Conservation (phyloP, 2,888 invertebrate species). For the Dynastes grantii region DNA sequence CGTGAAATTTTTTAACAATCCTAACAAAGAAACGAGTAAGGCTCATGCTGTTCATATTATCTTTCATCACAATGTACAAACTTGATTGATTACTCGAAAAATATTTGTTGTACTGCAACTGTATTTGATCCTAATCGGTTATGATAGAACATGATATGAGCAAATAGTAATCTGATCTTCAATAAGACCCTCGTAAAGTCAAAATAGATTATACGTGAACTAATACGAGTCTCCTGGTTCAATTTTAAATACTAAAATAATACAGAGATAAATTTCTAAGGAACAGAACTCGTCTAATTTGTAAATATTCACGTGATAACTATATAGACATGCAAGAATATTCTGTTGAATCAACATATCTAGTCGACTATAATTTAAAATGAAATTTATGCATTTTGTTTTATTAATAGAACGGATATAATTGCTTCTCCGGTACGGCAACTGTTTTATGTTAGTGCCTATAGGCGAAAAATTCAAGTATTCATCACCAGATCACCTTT, state of each 20-base stretch:
- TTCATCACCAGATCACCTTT: conserved; percentile 72
- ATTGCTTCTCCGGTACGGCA: conserved; percentile 34
- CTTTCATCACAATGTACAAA: background rate
- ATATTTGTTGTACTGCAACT: conserved; percentile 34
- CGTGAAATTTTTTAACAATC: background rate
- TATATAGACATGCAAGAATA: background rate
- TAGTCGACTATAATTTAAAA: conserved; percentile 34
- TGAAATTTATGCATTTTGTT: conserved; percentile 44
- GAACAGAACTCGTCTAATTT: too few relatives aligned
- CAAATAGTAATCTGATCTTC: conserved; percentile 56
- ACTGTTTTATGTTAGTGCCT: conserved; percentile 62
- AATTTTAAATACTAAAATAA: conserved; percentile 7
- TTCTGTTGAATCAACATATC: background rate
- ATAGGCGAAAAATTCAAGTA: conserved; percentile 68
- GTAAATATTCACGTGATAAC: background rate
- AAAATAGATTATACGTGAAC: conserved; percentile 3
- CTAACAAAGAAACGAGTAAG: background rate
- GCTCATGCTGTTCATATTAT: background rate
- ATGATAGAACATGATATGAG: conserved; percentile 52
- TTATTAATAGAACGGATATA: conserved; percentile 55
- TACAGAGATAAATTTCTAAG: background rate
- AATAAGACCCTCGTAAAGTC: conserved; percentile 29
- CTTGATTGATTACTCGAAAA: conserved; percentile 50
- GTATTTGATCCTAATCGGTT: conserved; percentile 52
- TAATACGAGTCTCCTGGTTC: background rate